Percentiles rank a stretch among this genome's conserved stretches.
Evolutionary conservation across 2,113 vertebrate species (phyloP).

Genomic region (Phalacrocorax brasilianus): DNA sequence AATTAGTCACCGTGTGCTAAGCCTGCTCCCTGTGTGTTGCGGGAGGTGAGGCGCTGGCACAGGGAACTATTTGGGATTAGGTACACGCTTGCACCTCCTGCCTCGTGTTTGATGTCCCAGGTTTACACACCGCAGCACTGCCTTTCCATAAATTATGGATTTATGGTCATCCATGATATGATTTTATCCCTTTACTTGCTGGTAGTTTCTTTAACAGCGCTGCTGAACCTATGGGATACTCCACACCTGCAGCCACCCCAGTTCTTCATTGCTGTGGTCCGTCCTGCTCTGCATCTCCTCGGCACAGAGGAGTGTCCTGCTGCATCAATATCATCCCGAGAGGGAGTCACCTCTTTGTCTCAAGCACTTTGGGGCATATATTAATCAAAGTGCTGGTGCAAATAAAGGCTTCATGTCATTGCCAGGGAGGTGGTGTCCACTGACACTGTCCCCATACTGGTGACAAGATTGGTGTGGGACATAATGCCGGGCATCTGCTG

Average conservation of each 20-base stretch:
- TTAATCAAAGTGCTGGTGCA: not conserved
- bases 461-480: not conserved
- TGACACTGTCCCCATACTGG: not conserved
- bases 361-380: not conserved
- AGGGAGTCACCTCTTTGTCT: not conserved
- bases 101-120: not conserved
- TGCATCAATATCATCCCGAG: accelerated
- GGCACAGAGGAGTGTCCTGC: accelerated
- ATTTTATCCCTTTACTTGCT: not conserved
- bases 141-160: not conserved
- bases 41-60: not conserved
- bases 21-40: not conserved
- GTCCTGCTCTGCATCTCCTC: not conserved
- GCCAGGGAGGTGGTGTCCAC: not conserved
- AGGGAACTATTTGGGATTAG: not conserved
- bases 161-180: not conserved
- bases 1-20: not conserved
- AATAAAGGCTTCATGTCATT: not conserved
- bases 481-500: too few species aligned
- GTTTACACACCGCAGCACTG: not conserved
- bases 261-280: not conserved
- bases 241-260: not conserved
- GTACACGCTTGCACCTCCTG: not conserved
- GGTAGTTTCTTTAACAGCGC: not conserved
- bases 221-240: not conserved